Evolutionary conservation across 1,140 invertebrate species (phyloP), one percentile per base, ranked within the genome.

Genomic region (Diprion similis): DNA sequence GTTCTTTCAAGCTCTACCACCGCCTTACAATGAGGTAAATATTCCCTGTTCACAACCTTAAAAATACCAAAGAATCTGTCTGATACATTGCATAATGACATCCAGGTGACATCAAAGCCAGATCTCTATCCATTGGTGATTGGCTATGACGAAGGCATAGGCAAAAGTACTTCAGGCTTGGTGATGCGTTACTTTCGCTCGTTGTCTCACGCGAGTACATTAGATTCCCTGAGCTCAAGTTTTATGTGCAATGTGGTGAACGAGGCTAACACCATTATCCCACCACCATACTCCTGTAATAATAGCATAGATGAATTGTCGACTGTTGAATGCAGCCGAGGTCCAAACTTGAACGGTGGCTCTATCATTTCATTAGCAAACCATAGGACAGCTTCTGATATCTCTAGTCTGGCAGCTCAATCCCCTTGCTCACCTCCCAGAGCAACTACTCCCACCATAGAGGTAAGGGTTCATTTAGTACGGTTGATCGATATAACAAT

Each of bases 121-220:
- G 94, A 95, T 79, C 87, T 95, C 8, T 96, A 96, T 84, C 94
- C 95, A 0, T 85, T 95, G 46, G 94, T 96, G 19, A 94, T 95
- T 72, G 94, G 93, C 45, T 94, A 92, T 83, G 92, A 92, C 66
- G 92, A 92, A 73, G 91, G 86, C 74, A 89, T 90, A 79, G 92
- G 92, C 47, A 93, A 92, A 79, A 89, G 91, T 66, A 92, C 93
- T 70, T 92, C 92, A 13, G 92, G 93, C 77, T 94, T 95, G 48
- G 95, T 95, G 90, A 94, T 95, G 71, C 94, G 95, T 78, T 95
- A 95, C 84, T 95, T 95, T 86, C 90, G 93, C 71, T 94, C 94
- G 47, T 78, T 95, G 75, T 95, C 94, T 67, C 94, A 94, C 71
- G 92, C 94, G 64, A 95, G 94, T 87, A 95, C 94, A 70, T 89